Conservation (phyloP, 1,140 invertebrate species). For the Brachionus asplanchnoidis region DNA sequence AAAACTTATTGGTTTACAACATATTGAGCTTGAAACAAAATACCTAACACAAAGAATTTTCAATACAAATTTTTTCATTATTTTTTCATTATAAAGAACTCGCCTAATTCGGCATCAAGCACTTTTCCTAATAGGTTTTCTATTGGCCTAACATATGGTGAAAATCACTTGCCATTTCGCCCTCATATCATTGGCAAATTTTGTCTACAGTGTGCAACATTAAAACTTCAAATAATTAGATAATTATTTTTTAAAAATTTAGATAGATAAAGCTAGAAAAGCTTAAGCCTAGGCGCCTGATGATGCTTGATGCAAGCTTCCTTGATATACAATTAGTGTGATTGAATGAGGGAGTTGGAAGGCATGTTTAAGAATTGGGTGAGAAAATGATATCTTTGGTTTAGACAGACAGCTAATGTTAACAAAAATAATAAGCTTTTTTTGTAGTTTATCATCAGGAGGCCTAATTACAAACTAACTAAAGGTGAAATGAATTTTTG, state of each 20-base stretch:
- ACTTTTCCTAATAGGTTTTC: background rate
- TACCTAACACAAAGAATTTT: background rate
- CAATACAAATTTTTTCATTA: background rate
- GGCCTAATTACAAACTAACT: background rate
- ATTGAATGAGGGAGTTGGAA: background rate
- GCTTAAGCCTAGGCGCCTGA: background rate
- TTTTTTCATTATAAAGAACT: background rate
- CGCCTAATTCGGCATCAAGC: background rate
- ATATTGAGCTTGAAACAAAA: conserved; percentile 4
- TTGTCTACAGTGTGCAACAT: background rate
- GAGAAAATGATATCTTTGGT: background rate
- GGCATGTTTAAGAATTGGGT: background rate
- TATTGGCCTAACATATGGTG: background rate
- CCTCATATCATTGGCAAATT: background rate
- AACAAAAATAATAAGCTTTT: background rate
- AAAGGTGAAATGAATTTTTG: background rate
- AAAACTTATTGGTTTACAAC: conserved; percentile 6
- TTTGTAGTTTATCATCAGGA: background rate
- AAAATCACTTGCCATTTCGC: background rate
- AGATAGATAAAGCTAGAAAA: background rate
- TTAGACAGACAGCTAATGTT: background rate
- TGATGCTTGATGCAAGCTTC: background rate
- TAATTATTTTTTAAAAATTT: background rate
- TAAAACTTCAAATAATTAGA: background rate
- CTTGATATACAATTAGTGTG: background rate